Conservation (phyloP, 1,140 invertebrate genomes). For the Cydia fagiglandana region DNA sequence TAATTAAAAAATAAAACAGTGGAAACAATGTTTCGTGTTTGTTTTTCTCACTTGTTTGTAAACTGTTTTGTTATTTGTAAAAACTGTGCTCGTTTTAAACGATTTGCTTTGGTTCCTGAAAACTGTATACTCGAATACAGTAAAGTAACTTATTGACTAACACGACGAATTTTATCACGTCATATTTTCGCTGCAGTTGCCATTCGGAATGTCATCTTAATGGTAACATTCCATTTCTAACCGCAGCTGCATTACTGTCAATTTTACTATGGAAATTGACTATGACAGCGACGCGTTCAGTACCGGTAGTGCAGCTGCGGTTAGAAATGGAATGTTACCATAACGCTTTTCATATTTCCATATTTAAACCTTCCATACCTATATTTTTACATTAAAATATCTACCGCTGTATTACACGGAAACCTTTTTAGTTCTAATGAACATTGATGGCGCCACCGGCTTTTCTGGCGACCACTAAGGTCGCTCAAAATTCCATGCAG, state of each 20-base stretch:
- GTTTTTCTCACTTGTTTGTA: background rate
- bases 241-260: too few relatives aligned
- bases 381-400: background rate
- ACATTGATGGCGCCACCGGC: slow-evolving; percentile 7
- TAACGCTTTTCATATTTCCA: too few relatives aligned
- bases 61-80: background rate
- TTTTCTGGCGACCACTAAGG: background rate
- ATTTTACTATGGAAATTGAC: too few relatives aligned
- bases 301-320: too few relatives aligned
- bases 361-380: too few relatives aligned
- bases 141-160: too few relatives aligned
- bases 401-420: background rate
- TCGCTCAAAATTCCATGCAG: slow-evolving; percentile 5
- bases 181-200: too few relatives aligned
- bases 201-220: too few relatives aligned
- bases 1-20: slow-evolving; percentile 1
- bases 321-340: too few relatives aligned
- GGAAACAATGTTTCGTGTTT: background rate
- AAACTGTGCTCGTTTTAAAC: background rate
- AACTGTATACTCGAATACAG: background rate
- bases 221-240: too few relatives aligned
- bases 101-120: background rate
- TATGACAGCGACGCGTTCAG: too few relatives aligned
- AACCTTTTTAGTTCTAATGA: slow-evolving; percentile 23
- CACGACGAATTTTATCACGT: too few relatives aligned